Evolutionary conservation across 2,888 invertebrate species (phyloP), one percentile per base, ranked within the genome.

Genomic region (Keiferia lycopersicella): DNA sequence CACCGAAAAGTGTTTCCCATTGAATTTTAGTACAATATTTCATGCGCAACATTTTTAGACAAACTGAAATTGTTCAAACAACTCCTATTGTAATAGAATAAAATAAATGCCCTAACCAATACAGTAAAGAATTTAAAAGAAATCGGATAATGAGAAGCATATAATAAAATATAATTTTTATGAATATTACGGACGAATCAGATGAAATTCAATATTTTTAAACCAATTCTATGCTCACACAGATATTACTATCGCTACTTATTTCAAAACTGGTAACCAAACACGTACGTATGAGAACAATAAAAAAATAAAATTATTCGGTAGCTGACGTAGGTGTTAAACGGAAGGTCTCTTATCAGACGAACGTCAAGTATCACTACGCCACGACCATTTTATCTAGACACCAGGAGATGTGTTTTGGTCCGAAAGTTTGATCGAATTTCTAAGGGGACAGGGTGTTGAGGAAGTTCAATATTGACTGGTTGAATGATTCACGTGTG

Each of bases 291-390:
- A 64, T 53, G 62, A 62, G 59, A 66, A 67, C 58, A 71, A 66
- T 65, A 72, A 76, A 70, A 69, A 73, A 73, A 78, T 69, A 50
- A 10, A 53, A 67, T 78, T 76, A 77, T 79, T 77, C 86, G 73
- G 88, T 84, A 88, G 87, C 83, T 70, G 67, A 73, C 80, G 81
- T 82, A 83, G 81, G 86, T 86, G 88, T 87, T 79, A 84, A 87
- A 83, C 73, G 78, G 82, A 83, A 81, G 82, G 76, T 71, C 77
- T 80, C 82, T 85, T 86, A 85, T 85, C 87, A 79, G 74, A 73
- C 68, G 69, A 76, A 77, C 80, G 82, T 84, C 82, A 84, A 80
- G 77, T 72, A 74, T 77, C 74, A 73, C 73, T 76, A 70, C 74
- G 73, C 75, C 73, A 73, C 74, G 68, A 67, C 86, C 84, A 83